Percentiles rank a stretch among this genome's conserved stretches.
Conservation (phyloP, 2,113 vertebrate species). For the Zosterops pallidus region DNA sequence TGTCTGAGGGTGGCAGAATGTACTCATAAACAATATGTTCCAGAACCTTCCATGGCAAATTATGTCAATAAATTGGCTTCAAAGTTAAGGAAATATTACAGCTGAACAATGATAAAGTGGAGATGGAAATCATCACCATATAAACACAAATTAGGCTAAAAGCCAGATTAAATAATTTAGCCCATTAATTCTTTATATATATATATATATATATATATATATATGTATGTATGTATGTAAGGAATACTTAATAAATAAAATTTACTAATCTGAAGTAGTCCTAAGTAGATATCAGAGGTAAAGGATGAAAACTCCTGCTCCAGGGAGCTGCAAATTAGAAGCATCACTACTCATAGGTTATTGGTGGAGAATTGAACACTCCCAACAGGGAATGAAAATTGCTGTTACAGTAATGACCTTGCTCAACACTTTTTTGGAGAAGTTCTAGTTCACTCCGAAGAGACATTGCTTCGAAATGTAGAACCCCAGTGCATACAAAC, state of each 20-base stretch:
- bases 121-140: neutral
- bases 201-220: no score
- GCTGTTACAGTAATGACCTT: neutral
- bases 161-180: neutral
- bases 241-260: neutral
- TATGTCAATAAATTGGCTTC: neutral
- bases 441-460: neutral
- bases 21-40: conserved; percentile 7
- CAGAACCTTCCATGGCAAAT: neutral
- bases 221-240: no score
- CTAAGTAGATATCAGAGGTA: neutral
- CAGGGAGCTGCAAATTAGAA: neutral
- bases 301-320: neutral
- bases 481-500: neutral
- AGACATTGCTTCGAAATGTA: neutral
- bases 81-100: neutral
- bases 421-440: neutral
- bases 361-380: neutral
- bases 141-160: neutral
- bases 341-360: neutral
- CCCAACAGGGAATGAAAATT: neutral
- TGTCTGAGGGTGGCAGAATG: neutral
- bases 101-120: neutral
- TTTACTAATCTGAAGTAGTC: neutral
- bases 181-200: neutral